phyloP scores from a whole-genome alignment of 2,797 vertebrate species.

The Clarias platycephalus region DNA sequence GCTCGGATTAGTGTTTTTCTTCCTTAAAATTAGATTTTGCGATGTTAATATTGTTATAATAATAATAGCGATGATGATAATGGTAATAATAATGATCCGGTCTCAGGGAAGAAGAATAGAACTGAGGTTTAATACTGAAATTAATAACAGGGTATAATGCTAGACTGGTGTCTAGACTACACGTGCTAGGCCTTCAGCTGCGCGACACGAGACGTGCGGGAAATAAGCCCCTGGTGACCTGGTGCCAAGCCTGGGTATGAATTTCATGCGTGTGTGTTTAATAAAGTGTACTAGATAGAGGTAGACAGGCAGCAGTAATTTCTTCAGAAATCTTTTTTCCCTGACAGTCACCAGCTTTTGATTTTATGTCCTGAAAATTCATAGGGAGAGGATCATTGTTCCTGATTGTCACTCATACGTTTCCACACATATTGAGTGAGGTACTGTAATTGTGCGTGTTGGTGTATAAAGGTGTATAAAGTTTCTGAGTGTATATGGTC shows the following conservation, averaged over 20 bases:
- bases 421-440: neutral
- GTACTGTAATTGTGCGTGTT: neutral
- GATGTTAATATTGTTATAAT: too few species aligned
- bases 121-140: neutral
- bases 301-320: neutral
- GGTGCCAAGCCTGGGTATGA: neutral
- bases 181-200: neutral
- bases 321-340: neutral
- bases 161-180: neutral
- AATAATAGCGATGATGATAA: neutral
- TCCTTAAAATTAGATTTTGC: neutral
- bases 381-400: neutral
- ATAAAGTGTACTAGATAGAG: neutral
- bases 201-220: neutral
- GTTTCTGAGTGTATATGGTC: neutral
- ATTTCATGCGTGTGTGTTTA: neutral
- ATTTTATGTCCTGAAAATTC: neutral
- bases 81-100: neutral
- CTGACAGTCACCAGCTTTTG: neutral
- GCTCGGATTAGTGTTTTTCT: neutral
- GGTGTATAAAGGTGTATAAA: neutral
- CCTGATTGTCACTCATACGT: neutral
- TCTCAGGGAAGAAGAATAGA: neutral
- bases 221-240: conserved; percentile 6
- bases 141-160: neutral